Conservation (phyloP, 2,113 vertebrate species). For the Hipposideros armiger region DNA sequence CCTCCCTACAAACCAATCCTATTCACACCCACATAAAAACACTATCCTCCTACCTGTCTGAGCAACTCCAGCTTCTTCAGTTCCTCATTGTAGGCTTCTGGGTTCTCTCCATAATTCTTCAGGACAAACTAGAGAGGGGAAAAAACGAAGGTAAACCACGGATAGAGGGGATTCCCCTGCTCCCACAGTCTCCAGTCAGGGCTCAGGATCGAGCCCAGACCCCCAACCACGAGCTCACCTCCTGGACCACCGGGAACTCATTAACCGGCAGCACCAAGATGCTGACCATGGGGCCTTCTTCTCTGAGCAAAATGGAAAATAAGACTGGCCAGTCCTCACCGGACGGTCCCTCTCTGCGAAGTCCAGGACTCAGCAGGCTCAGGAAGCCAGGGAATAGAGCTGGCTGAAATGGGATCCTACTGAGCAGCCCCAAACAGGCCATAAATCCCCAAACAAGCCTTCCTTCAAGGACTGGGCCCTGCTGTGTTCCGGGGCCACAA, state of each 20-base stretch:
- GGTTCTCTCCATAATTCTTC: constrained; percentile 98
- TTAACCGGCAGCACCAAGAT: not conserved
- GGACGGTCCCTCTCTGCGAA: not conserved
- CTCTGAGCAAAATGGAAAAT: not conserved
- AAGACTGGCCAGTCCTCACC: not conserved
- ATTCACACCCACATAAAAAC: not conserved
- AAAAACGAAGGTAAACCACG: not conserved
- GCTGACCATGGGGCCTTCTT: not conserved
- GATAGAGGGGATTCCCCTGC: too few species aligned
- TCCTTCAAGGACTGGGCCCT: not conserved
- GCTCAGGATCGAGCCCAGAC: not conserved
- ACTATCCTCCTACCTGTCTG: constrained; percentile 90
- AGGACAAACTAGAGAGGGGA: constrained; percentile 91
- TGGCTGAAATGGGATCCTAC: not conserved
- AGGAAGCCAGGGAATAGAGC: not conserved
- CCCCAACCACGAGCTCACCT: not conserved
- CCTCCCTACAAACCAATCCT: not conserved
- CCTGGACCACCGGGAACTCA: not conserved
- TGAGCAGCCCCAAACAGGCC: not conserved
- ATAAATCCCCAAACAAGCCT: not conserved
- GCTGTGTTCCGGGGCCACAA: not conserved
- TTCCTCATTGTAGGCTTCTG: constrained; percentile 97
- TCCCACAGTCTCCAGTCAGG: not conserved
- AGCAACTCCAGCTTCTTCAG: constrained; percentile 96
- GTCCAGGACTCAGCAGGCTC: not conserved